Conservation (phyloP, 2,113 vertebrate species). For the Ursus arctos region DNA sequence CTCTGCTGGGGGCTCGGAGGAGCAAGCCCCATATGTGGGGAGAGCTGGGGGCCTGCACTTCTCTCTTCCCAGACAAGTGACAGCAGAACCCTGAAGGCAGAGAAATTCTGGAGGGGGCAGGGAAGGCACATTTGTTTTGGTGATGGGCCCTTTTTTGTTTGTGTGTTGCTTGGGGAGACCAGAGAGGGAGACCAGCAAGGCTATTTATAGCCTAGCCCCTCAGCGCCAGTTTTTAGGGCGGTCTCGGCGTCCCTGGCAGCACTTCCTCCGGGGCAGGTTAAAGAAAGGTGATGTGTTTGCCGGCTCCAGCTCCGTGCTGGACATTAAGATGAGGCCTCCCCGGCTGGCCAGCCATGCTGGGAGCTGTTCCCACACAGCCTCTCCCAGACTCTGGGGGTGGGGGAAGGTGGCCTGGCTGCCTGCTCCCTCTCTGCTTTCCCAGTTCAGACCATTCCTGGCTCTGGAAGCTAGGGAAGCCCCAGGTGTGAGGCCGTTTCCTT, state of each 20-base stretch:
- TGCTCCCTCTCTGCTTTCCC: neutral
- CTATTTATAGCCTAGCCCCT: slow-evolving; percentile 73
- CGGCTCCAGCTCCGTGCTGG: neutral
- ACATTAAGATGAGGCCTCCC: slow-evolving; percentile 51
- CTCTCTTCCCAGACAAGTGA: neutral
- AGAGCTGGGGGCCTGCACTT: neutral
- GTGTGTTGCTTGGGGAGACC: slow-evolving; percentile 73
- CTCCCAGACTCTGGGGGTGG: neutral
- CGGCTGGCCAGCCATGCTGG: rapidly evolving
- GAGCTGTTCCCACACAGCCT: neutral
- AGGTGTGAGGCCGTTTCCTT: neutral
- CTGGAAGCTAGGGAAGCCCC: neutral
- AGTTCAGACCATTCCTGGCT: no score
- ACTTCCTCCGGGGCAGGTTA: slow-evolving; percentile 25
- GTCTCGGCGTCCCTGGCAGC: slow-evolving; percentile 29
- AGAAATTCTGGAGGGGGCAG: neutral
- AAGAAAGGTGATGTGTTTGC: slow-evolving; percentile 74
- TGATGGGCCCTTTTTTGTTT: slow-evolving; percentile 60
- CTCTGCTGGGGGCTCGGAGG: neutral
- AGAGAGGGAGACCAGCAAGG: neutral
- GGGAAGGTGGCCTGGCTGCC: neutral
- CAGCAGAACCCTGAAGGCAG: neutral
- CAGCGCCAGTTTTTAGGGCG: slow-evolving; percentile 25
- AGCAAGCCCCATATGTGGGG: neutral
- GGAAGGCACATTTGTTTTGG: slow-evolving; percentile 60